These are phyloP conservation scores for Hesperophylax magnus DNA, from an alignment of 1,140 invertebrate genomes.

Conservation along the genomic window DNA sequence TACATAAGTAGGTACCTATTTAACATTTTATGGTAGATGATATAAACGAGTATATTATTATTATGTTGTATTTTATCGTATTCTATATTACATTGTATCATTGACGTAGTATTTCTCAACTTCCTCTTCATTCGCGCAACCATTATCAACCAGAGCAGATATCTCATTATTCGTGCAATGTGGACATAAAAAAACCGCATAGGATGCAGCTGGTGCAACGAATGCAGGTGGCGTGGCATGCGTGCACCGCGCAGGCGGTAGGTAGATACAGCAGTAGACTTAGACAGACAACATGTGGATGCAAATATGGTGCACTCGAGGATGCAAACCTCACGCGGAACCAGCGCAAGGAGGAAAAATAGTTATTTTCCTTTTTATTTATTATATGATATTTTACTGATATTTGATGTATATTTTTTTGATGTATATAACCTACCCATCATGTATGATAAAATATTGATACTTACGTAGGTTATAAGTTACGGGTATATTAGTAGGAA, in stretches of 20 bases:
- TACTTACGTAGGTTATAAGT: not conserved
- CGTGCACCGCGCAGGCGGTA: constrained; percentile 9
- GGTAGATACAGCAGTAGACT: not conserved
- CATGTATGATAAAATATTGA: no score
- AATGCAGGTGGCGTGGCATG: constrained; percentile 33
- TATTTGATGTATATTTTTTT: not conserved
- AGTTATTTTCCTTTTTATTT: not conserved
- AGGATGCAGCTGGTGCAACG: constrained; percentile 30
- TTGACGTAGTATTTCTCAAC: no score
- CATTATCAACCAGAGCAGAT: not conserved
- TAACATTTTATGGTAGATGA: no score
- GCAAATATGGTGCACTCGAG: constrained; percentile 30
- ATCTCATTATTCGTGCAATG: constrained; percentile 19
- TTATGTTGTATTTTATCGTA: no score
- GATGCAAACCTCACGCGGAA: constrained; percentile 1
- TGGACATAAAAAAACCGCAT: constrained; percentile 20
- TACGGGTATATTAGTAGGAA: not conserved
- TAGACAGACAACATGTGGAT: constrained; percentile 9
- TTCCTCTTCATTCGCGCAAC: constrained; percentile 5
- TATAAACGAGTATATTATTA: no score
- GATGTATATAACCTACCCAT: no score
- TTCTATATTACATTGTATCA: no score
- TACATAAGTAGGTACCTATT: no score
- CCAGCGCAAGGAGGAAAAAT: not conserved
- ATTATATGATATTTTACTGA: not conserved